phyloP scores from a whole-genome alignment of 1,140 invertebrate species.

The Triops longicaudatus region DNA sequence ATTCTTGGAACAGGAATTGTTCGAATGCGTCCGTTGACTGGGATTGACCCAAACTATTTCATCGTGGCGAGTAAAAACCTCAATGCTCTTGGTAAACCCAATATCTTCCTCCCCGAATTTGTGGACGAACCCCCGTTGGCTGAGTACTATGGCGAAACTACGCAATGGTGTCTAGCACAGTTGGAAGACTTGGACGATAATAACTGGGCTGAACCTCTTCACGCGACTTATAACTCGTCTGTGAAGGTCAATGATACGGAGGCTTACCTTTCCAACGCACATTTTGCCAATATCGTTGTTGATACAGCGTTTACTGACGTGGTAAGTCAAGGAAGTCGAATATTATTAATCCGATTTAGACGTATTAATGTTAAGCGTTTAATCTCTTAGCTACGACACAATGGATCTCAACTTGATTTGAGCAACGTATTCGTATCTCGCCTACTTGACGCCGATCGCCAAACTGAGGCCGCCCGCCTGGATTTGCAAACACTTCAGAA shows the following conservation, averaged over 20 bases:
- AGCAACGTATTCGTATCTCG: background rate
- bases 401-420: background rate
- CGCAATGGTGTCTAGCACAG: background rate
- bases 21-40: background rate
- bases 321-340: background rate
- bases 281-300: background rate
- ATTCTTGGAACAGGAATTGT: background rate
- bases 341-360: background rate
- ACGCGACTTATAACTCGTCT: background rate
- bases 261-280: background rate
- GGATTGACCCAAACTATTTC: background rate
- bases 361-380: background rate
- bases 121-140: background rate
- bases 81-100: background rate
- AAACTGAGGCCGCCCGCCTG: background rate
- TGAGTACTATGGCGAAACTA: background rate
- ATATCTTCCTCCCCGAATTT: background rate
- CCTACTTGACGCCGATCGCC: background rate
- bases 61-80: background rate
- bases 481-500: background rate
- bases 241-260: background rate
- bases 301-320: background rate
- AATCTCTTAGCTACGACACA: background rate
- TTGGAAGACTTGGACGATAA: background rate
- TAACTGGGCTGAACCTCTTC: background rate